Base-by-base conservation (phyloP, 2,888 invertebrate species). In the Calameuta idolon region DNA sequence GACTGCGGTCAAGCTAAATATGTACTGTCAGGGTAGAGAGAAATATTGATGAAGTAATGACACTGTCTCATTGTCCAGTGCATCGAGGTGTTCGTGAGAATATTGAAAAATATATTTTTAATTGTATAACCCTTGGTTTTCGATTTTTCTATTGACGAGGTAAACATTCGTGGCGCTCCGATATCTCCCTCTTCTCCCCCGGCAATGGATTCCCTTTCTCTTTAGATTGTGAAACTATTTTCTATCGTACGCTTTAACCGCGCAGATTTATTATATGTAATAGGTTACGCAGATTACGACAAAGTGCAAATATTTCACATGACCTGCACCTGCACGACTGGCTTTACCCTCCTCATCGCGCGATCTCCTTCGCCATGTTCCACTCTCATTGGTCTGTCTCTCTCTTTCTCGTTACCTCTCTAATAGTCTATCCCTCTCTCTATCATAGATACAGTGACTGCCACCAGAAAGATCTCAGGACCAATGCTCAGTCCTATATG, bases 251-350 rank as follows among this genome's bases (percentile, higher is more conserved):
- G 83, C 81, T 84, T 83, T 82, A 79, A 75, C 79, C 83, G 78
- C 78, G 80, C 86, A 85, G 88, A 87, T 88, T 88, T 88, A 87
- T 89, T 88, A 89, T 89, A 89, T 88, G 87, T 88, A 88, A 87
- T 85, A 86, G 87, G 86, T 89, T 89, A 89, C 89, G 88, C 88
- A 89, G 89, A 89, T 89, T 88, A 89, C 88, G 86, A 89, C 89
- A 89, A 89, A 89, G 89, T 89, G 89, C 89, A 89, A 89, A 89
- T 89, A 89, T 89, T 89, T 89, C 89, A 89, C 89, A 89, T 89
- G 89, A 89, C 89, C 89, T 88, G 87, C 88, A 89, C 88, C 89
- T 87, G 89, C 84, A 81, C 30, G 37, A 55, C 82, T 83, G 40
- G 40, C 40, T 40, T 15, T 40, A 40, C 40, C 40, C 40, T 40